These are phyloP conservation scores for Octodon degus DNA, from an alignment of 2,113 vertebrate genomes.

Conservation along the genomic window DNA sequence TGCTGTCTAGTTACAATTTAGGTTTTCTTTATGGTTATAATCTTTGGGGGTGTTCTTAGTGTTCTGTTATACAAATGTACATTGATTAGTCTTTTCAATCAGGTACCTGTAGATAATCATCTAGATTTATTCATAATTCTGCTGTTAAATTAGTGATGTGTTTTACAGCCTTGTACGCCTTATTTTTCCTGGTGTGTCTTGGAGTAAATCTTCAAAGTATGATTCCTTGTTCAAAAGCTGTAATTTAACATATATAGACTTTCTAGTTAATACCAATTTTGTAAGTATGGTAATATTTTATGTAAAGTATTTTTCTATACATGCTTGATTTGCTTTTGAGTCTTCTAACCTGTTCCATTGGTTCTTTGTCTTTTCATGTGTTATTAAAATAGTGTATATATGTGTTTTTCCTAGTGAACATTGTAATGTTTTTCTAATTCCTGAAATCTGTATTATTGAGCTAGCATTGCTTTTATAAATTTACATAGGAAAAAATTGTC, in stretches of 20 bases:
- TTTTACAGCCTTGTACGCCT: background rate
- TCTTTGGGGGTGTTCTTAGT: background rate
- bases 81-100: background rate
- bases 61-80: background rate
- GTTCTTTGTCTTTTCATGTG: background rate
- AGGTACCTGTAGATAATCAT: background rate
- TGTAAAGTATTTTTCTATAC: background rate
- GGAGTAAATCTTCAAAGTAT: background rate
- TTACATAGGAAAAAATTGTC: background rate
- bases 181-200: background rate
- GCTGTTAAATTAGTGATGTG: background rate
- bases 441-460: background rate
- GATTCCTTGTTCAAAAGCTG: background rate
- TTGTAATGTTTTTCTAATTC: background rate
- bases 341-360: background rate
- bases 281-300: background rate
- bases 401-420: background rate
- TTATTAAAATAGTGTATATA: background rate
- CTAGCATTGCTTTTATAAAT: slow-evolving; percentile 13
- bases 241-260: background rate
- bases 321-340: background rate
- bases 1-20: background rate
- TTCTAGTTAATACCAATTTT: background rate
- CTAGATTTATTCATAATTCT: slow-evolving; percentile 2
- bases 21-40: background rate